These are phyloP conservation scores for Pteropus rufus DNA, from an alignment of 2,797 vertebrate species.

Conservation along the genomic window DNA sequence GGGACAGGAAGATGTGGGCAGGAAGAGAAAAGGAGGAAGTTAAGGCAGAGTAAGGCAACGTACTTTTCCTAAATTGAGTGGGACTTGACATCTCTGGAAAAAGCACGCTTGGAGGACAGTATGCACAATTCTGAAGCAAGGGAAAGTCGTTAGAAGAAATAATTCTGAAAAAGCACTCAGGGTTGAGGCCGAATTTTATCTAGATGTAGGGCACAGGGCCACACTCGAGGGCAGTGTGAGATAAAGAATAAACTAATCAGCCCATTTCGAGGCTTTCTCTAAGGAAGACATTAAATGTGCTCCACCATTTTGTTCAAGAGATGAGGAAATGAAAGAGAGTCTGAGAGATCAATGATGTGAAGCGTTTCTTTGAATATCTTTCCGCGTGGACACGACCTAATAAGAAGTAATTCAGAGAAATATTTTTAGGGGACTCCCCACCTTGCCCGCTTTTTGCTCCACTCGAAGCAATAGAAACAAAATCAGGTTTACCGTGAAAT, in stretches of 20 bases:
- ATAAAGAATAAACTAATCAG: background rate
- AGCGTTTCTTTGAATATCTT: background rate
- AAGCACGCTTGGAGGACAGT: accelerated
- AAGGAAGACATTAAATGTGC: background rate
- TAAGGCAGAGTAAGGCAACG: background rate
- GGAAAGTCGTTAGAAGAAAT: background rate
- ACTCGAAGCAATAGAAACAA: background rate
- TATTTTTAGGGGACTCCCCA: background rate
- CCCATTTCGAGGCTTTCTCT: background rate
- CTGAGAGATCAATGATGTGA: accelerated
- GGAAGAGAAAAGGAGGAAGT: background rate
- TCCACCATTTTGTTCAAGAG: background rate
- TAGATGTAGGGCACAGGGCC: too few relatives aligned
- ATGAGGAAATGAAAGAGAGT: accelerated
- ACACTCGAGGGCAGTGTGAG: background rate
- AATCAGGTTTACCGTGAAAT: background rate
- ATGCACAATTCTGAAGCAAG: background rate
- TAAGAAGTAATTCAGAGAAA: background rate
- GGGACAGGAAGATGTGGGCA: background rate
- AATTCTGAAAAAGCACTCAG: background rate
- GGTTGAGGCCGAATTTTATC: background rate
- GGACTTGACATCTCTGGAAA: background rate
- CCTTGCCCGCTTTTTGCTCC: background rate
- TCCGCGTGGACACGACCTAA: background rate
- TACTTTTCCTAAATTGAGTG: background rate